These are phyloP conservation scores for Phoenicopterus ruber DNA, from an alignment of 2,113 vertebrate species.

Conservation along the genomic window DNA sequence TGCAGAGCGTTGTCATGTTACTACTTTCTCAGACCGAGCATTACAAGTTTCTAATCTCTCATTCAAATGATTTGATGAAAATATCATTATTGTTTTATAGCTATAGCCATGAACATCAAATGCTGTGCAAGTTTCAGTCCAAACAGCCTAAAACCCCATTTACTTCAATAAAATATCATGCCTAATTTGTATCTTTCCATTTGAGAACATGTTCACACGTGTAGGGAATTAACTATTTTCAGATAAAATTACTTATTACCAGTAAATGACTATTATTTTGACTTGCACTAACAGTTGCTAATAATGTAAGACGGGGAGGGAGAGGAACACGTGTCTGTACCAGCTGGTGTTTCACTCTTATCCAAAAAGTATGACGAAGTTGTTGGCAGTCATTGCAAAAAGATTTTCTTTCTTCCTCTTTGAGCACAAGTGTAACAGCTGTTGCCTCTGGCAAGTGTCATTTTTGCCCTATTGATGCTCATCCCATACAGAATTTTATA, in stretches of 20 bases:
- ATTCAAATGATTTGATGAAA: not conserved
- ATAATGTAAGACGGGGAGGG: not conserved
- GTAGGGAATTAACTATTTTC: not conserved
- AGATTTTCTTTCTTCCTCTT: slow-evolving; percentile 2
- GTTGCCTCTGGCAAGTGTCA: not conserved
- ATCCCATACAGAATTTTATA: not conserved
- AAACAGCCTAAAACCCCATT: not conserved
- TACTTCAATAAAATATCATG: not conserved
- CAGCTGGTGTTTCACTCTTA: slow-evolving; percentile 11
- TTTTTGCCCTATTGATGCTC: not conserved
- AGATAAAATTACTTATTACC: not conserved
- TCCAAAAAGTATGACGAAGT: not conserved
- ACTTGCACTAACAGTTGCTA: not conserved
- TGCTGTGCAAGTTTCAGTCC: not conserved
- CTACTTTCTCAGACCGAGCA: not conserved
- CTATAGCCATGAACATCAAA: not conserved
- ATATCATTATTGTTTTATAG: not conserved
- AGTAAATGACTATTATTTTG: not conserved
- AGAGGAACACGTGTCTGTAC: not conserved
- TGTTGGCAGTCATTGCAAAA: not conserved
- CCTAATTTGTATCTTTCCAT: not conserved
- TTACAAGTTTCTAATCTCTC: not conserved
- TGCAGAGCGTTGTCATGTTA: not conserved
- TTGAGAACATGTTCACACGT: not conserved
- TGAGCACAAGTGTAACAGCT: slow-evolving; percentile 4